Conservation (phyloP, 2,797 vertebrate species). For the Danio albolineatus region DNA sequence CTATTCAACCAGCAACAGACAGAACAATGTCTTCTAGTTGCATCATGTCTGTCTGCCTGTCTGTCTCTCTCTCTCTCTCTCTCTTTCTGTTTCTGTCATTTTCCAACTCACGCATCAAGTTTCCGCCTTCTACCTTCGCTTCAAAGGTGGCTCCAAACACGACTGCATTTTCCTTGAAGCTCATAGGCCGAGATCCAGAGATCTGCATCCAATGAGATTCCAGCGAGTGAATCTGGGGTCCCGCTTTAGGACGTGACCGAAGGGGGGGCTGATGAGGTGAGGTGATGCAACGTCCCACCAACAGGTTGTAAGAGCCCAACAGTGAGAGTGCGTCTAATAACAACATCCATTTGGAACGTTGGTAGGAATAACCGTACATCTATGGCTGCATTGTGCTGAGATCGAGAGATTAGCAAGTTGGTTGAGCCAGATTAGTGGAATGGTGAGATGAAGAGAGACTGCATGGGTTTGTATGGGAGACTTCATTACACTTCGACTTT, state of each 20-base stretch:
- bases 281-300: conserved; percentile 57
- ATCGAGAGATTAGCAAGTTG: conserved; percentile 39
- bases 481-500: conserved; percentile 24
- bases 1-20: conserved; percentile 55
- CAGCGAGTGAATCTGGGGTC: neutral
- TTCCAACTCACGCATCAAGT: conserved; percentile 22
- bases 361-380: conserved; percentile 36
- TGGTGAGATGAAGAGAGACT: neutral
- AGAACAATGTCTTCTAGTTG: conserved; percentile 47
- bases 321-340: neutral
- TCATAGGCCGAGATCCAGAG: conserved; percentile 26
- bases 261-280: conserved; percentile 30
- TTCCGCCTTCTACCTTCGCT: conserved; percentile 44
- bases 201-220: conserved; percentile 41
- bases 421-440: conserved; percentile 28
- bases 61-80: conserved; percentile 18
- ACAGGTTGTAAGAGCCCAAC: conserved; percentile 50
- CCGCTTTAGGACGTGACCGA: conserved; percentile 11
- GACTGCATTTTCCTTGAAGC: conserved; percentile 7
- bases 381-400: conserved; percentile 36
- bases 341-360: conserved; percentile 43
- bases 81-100: conserved; percentile 12
- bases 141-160: conserved; percentile 44
- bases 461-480: conserved; percentile 22
- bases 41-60: conserved; percentile 48